These are phyloP conservation scores for Drosophila sp. DNA, from an alignment of 1,140 invertebrate species.

Conservation along the genomic window DNA sequence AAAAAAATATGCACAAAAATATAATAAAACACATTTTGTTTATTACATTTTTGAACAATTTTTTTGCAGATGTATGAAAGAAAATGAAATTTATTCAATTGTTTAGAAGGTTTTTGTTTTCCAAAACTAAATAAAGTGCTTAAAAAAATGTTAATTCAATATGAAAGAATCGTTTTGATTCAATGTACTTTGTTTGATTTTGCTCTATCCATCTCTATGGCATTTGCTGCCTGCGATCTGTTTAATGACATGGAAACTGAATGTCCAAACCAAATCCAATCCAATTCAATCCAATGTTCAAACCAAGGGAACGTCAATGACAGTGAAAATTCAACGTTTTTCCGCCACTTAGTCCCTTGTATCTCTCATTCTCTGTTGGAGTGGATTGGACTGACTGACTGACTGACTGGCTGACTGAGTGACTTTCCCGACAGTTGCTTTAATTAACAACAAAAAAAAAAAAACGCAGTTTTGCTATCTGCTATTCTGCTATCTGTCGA, in stretches of 20 bases:
- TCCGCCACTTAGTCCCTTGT: slow-evolving; percentile 35
- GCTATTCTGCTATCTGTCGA: slow-evolving; percentile 5
- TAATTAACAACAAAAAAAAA: slow-evolving; percentile 69
- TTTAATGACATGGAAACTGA: slow-evolving; percentile 75
- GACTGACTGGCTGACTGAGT: slow-evolving; percentile 3
- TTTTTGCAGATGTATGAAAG: no score
- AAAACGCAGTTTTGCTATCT: background rate
- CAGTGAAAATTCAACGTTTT: slow-evolving; percentile 53
- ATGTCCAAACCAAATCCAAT: slow-evolving; percentile 36
- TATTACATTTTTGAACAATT: no score
- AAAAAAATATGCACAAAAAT: no score
- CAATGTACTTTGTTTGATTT: no score
- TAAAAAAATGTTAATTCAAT: no score
- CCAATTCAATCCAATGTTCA: background rate
- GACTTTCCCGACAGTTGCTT: slow-evolving; percentile 60
- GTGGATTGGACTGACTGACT: background rate
- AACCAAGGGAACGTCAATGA: background rate
- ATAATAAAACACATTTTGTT: no score
- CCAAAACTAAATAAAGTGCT: no score
- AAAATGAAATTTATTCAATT: no score
- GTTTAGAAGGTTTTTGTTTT: no score
- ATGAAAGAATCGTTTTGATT: no score
- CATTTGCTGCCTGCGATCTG: slow-evolving; percentile 17
- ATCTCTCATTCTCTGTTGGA: background rate
- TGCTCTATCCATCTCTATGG: background rate